Conservation (phyloP, 2,113 vertebrate species). For the Gopherus flavomarginatus region DNA sequence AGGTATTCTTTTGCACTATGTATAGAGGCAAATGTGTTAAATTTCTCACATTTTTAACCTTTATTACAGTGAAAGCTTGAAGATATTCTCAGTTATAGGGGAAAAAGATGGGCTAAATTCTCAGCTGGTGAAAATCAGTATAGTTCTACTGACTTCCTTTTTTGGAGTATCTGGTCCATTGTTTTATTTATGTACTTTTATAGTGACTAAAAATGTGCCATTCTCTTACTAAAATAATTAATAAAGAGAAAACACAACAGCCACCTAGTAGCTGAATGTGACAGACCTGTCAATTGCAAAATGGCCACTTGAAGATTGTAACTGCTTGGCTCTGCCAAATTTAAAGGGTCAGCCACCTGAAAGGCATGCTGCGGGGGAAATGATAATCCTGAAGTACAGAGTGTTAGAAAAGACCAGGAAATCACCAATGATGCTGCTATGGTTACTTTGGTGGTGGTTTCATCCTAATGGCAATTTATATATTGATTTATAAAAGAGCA, state of each 20-base stretch:
- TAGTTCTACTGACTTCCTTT: neutral
- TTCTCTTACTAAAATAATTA: too few relatives aligned
- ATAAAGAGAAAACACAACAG: neutral
- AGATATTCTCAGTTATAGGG: neutral
- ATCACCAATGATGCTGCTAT: neutral
- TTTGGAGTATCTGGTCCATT: neutral
- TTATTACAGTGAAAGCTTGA: neutral
- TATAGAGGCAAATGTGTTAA: neutral
- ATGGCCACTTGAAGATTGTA: neutral
- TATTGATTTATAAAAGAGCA: neutral
- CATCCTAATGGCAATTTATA: neutral
- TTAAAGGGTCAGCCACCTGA: neutral
- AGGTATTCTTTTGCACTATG: neutral
- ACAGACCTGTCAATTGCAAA: neutral
- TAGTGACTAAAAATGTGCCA: too few relatives aligned
- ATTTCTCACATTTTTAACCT: neutral
- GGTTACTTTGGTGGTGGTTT: accelerated
- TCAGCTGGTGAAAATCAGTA: neutral
- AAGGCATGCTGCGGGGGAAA: neutral
- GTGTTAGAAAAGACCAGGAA: neutral
- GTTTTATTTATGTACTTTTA: neutral
- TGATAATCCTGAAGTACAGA: too few relatives aligned
- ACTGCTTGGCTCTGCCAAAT: neutral
- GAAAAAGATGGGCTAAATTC: neutral
- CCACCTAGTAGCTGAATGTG: neutral